These are phyloP conservation scores for Drosophila sp. DNA, from an alignment of 1,140 invertebrate genomes.

Conservation along the genomic window DNA sequence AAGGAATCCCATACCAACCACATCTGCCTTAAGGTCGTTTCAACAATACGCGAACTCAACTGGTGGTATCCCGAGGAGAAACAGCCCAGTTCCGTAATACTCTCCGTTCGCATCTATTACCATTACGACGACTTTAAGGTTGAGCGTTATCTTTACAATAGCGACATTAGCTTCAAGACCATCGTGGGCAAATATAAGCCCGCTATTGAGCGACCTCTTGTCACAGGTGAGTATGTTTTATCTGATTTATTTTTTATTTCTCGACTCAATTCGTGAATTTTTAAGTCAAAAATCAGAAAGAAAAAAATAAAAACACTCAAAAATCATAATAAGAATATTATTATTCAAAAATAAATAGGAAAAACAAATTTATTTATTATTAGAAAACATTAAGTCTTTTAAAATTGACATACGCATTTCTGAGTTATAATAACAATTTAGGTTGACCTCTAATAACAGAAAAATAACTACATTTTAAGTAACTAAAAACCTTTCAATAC, in stretches of 20 bases:
- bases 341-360: no score
- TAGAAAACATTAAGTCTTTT: no score
- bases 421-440: no score
- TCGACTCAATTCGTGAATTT: no score
- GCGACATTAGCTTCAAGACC: not conserved
- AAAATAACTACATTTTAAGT: no score
- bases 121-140: not conserved
- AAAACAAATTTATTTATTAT: no score
- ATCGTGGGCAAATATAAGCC: slow-evolving; percentile 35
- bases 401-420: no score
- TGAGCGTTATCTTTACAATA: not conserved
- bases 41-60: slow-evolving; percentile 24
- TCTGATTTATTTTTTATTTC: no score
- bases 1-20: not conserved
- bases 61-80: slow-evolving; percentile 65
- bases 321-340: no score
- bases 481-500: no score
- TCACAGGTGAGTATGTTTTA: not conserved
- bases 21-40: slow-evolving; percentile 42
- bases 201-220: not conserved
- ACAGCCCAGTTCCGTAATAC: slow-evolving; percentile 28
- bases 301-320: not conserved
- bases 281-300: no score
- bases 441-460: no score
- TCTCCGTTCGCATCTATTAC: slow-evolving; percentile 41